These are phyloP conservation scores for Ara ararauna DNA, from an alignment of 2,797 vertebrate species.

Conservation along the genomic window DNA sequence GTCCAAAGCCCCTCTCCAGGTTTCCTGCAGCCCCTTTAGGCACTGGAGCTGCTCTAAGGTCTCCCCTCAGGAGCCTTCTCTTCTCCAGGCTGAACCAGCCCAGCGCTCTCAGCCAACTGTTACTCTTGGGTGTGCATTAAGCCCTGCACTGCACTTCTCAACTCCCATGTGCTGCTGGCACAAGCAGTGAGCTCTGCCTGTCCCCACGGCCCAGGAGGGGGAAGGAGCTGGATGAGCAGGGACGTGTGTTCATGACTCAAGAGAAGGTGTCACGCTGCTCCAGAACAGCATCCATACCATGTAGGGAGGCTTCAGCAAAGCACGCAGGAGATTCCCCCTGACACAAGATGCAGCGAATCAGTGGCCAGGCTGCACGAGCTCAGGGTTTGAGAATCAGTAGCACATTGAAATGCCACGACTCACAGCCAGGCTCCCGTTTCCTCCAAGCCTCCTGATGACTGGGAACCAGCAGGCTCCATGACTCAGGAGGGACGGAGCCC, in stretches of 20 bases:
- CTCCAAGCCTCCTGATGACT: not conserved
- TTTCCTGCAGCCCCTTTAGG: no score
- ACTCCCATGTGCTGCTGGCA: not conserved
- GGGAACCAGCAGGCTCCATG: not conserved
- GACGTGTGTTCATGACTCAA: fast-evolving
- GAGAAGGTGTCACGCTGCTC: not conserved
- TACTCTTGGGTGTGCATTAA: no score
- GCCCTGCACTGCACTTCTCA: not conserved
- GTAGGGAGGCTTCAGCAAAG: not conserved
- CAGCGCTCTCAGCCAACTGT: not conserved
- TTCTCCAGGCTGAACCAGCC: not conserved
- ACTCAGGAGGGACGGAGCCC: not conserved
- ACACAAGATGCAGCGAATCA: not conserved
- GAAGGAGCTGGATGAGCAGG: not conserved
- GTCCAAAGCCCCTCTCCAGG: no score
- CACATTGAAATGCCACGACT: fast-evolving
- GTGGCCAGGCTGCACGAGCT: not conserved
- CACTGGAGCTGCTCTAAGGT: not conserved
- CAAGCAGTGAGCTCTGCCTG: not conserved
- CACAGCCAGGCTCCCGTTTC: fast-evolving
- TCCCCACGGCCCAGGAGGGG: fast-evolving
- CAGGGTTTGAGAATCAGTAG: no score
- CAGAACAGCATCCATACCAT: not conserved
- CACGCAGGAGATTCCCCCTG: not conserved
- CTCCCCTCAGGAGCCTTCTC: not conserved